phyloP scores from a whole-genome alignment of 2,888 invertebrate species.

The Hofmannophila pseudospretella region DNA sequence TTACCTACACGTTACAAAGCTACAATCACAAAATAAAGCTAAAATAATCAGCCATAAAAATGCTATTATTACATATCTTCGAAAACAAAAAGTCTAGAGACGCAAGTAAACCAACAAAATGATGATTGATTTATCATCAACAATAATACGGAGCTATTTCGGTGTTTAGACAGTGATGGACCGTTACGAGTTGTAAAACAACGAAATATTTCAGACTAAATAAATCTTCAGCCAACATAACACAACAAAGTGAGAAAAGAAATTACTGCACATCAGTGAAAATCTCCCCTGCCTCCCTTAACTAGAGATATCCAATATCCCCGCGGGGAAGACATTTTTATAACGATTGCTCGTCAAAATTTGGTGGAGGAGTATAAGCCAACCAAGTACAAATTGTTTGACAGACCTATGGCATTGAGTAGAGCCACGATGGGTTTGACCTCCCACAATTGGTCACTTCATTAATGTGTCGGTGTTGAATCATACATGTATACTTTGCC shows the following conservation, averaged over 20 bases:
- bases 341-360: too few species aligned
- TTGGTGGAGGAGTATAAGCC: not conserved
- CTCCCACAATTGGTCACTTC: constrained; percentile 13
- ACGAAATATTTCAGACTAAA: not conserved
- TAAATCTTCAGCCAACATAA: not conserved
- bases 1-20: too few species aligned
- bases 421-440: constrained; percentile 5
- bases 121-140: too few species aligned
- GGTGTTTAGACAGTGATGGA: not conserved
- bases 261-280: too few species aligned
- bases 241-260: not conserved
- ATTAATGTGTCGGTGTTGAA: constrained; percentile 16
- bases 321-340: too few species aligned
- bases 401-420: not conserved
- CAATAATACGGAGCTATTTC: not conserved
- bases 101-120: too few species aligned
- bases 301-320: too few species aligned
- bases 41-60: too few species aligned
- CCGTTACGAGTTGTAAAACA: not conserved
- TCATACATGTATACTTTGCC: constrained; percentile 20
- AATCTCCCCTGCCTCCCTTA: too few species aligned
- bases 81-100: too few species aligned
- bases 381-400: not conserved
- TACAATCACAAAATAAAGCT: too few species aligned
- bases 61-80: too few species aligned